Evolutionary conservation across 2,888 invertebrate species (phyloP).

Genomic region (Pristionchus japonicus): DNA sequence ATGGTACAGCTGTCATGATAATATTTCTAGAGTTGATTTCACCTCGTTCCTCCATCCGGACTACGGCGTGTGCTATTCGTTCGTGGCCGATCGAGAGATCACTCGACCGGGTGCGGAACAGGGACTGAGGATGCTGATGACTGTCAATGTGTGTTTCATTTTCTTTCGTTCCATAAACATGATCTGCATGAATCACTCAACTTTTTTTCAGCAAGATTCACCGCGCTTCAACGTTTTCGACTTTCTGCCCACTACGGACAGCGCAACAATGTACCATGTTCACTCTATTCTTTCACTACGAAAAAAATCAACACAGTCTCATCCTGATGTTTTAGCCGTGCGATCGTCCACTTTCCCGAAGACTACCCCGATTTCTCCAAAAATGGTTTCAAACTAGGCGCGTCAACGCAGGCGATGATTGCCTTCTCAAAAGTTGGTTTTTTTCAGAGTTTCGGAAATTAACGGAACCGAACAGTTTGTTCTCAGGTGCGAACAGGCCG

Average conservation of each 20-base stretch:
- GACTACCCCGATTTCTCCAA: neutral
- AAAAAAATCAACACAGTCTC: neutral
- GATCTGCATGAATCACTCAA: too few species aligned
- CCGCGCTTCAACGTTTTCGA: neutral
- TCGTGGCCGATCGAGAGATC: neutral
- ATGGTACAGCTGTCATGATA: neutral
- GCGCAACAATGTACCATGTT: neutral
- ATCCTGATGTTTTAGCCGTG: neutral
- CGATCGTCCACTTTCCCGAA: neutral
- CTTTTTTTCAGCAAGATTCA: neutral
- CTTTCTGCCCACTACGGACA: constrained; percentile 26
- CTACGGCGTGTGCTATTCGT: constrained; percentile 33
- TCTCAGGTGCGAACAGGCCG: neutral
- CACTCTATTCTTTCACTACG: too few species aligned
- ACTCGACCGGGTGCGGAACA: neutral
- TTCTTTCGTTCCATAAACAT: too few species aligned
- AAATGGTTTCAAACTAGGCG: neutral
- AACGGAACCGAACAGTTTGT: neutral
- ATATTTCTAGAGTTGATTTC: neutral
- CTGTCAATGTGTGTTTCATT: neutral
- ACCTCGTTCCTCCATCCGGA: neutral
- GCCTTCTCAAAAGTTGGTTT: neutral
- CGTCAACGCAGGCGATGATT: neutral
- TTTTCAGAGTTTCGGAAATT: neutral
- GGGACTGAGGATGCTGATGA: neutral